Evolutionary conservation across 2,797 vertebrate genomes (phyloP).

Genomic region (Megaceryle alcyon): DNA sequence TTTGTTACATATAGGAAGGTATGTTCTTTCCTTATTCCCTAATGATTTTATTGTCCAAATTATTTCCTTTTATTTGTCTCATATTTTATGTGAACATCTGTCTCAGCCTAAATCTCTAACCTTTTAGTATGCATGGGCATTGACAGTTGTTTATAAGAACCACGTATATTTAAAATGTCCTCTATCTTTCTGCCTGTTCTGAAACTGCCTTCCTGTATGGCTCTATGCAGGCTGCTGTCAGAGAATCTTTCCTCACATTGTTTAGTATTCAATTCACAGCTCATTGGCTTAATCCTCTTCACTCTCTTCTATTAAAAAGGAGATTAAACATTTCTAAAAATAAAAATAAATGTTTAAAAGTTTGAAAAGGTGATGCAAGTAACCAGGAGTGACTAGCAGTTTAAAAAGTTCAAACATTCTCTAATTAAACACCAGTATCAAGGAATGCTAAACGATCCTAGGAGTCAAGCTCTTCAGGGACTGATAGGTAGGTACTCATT

Average conservation of each 20-base stretch:
- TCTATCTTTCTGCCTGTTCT: neutral
- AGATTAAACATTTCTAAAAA: slow-evolving; percentile 75
- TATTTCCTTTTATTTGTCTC: neutral
- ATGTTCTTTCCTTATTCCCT: neutral
- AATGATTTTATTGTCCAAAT: neutral
- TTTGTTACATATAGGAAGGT: neutral
- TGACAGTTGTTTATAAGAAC: neutral
- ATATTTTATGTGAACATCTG: neutral
- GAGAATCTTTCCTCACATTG: slow-evolving; percentile 33
- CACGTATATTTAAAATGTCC: neutral
- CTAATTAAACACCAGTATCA: slow-evolving; percentile 39
- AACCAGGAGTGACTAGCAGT: slow-evolving; percentile 11
- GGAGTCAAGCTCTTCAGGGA: neutral
- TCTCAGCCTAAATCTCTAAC: neutral
- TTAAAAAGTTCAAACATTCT: slow-evolving; percentile 46
- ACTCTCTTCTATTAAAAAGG: slow-evolving; percentile 74
- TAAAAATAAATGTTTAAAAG: slow-evolving; percentile 69
- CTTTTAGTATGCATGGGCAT: neutral
- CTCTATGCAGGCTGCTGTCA: neutral
- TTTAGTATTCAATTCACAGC: slow-evolving; percentile 72
- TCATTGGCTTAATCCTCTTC: slow-evolving; percentile 73
- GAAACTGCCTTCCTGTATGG: neutral
- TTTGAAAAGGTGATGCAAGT: slow-evolving; percentile 53
- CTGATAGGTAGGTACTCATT: neutral
- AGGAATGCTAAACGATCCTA: slow-evolving; percentile 32